phyloP scores from a whole-genome alignment of 2,888 invertebrate species.

The Andrena camellia region DNA sequence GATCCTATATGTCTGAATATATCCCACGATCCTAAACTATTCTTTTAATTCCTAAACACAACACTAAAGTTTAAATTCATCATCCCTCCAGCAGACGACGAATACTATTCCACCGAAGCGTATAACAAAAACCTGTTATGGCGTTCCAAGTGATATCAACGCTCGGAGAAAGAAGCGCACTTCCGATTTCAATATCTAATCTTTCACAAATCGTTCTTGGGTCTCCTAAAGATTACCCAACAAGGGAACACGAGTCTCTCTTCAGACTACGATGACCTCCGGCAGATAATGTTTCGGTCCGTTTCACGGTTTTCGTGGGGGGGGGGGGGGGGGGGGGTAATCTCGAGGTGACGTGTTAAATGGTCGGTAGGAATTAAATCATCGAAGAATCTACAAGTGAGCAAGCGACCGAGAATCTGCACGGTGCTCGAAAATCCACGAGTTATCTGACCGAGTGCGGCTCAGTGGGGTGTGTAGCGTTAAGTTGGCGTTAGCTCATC shows the following conservation, averaged over 20 bases:
- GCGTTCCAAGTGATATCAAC: too few relatives aligned
- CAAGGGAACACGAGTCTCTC: neutral
- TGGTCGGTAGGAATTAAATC: constrained; percentile 58
- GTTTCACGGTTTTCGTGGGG: constrained; percentile 38
- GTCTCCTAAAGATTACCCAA: neutral
- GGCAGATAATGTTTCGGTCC: constrained; percentile 1
- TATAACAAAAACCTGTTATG: too few relatives aligned
- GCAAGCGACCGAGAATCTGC: constrained; percentile 73
- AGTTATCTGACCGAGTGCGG: constrained; percentile 82
- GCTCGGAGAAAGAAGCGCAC: too few relatives aligned
- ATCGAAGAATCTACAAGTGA: constrained; percentile 76
- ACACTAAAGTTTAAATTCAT: too few relatives aligned
- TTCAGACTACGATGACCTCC: neutral
- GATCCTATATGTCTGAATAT: too few relatives aligned
- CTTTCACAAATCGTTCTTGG: too few relatives aligned
- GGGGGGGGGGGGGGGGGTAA: neutral
- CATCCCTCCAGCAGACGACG: too few relatives aligned
- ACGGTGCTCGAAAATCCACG: constrained; percentile 79
- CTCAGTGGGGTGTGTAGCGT: constrained; percentile 82
- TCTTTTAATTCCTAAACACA: too few relatives aligned
- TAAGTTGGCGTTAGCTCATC: constrained; percentile 82
- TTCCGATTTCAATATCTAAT: too few relatives aligned
- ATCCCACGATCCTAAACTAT: too few relatives aligned
- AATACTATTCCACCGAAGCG: too few relatives aligned
- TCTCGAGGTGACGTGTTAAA: constrained; percentile 44